Base-by-base conservation (phyloP, 2,888 invertebrate genomes). In the Oscheius sp. region DNA sequence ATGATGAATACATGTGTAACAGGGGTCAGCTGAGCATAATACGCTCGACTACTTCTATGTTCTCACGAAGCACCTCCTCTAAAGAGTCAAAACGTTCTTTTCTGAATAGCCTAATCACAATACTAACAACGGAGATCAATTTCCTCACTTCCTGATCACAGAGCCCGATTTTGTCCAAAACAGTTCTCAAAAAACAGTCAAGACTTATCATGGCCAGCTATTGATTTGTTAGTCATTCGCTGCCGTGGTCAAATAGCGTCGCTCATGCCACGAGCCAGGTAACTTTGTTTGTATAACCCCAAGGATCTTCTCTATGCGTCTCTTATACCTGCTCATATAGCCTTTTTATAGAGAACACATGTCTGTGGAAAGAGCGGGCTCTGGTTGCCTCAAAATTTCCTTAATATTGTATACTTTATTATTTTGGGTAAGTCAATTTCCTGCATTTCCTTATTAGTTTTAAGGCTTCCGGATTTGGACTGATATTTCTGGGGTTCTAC, bases 401-500 rank as follows among this genome's bases (percentile, higher is more conserved):
- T 68, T 77, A 29, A 42, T 77, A n/a, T 42, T 71, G 37, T 77
- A 74, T 59, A 77, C 74, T 5, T 21, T 73, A n/a, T n/a, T 77
- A 33, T 65, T 75, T 71, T 77, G 77, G 77, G 77, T 77, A 29
- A 35, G 62, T 72, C 7, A 9, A 5, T 53, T 50, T 13, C 29
- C n/a, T 21, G 2, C 57, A 11, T 5, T 29, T 13, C 11, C 7
- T 10, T n/a, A 70, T 11, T 47, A 29, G 13, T 33, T 42, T 79
- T 58, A 65, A 83, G 83, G 53, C 63, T 10, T 72, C 76, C 42
- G 89, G 87, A 13, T 66, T 89, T 9, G 85, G 65, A 2, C 73
- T 89, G 59, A 72, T 89, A n/a, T 78, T 82, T 21, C 74, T 88
- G 37, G 87, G 84, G 37, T 66, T 87, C 7, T 89, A 88, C 87